Percentiles rank a stretch among this genome's conserved stretches.
Conservation (phyloP, 2,113 vertebrate genomes). For the Micromys minutus region DNA sequence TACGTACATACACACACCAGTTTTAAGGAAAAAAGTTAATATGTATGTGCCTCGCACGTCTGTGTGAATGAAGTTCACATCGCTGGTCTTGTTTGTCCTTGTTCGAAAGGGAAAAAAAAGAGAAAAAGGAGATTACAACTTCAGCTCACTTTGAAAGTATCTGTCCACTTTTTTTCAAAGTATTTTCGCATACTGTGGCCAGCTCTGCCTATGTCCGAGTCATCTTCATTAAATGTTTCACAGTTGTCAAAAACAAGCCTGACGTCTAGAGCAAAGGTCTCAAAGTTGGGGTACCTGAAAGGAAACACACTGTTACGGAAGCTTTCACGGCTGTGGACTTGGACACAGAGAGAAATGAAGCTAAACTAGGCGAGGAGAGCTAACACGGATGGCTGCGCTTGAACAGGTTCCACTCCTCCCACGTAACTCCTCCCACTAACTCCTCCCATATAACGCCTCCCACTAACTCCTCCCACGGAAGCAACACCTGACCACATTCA, state of each 20-base stretch:
- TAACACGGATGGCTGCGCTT: not conserved
- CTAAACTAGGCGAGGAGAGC: not conserved
- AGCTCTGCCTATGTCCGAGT: conserved; percentile 98
- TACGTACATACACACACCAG: not conserved
- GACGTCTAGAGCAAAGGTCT: conserved; percentile 97
- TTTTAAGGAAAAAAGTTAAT: conserved; percentile 81
- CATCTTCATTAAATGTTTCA: conserved; percentile 99
- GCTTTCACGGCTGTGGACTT: not conserved
- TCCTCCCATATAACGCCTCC: too few species aligned
- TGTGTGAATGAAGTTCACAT: conserved; percentile 88
- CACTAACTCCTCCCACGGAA: not conserved
- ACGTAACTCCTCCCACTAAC: too few species aligned
- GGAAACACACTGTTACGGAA: conserved; percentile 69
- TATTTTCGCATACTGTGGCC: conserved; percentile 99
- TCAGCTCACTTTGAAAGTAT: conserved; percentile 98
- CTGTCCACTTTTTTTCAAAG: conserved; percentile 99
- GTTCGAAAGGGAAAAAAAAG: conserved; percentile 75
- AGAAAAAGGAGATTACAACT: conserved; percentile 74
- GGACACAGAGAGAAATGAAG: conserved; percentile 11
- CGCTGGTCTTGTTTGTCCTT: conserved; percentile 88
- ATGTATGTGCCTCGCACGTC: conserved; percentile 86
- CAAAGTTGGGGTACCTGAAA: conserved; percentile 95
- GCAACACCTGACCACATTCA: not conserved
- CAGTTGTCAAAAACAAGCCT: conserved; percentile 99
- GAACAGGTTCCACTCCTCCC: too few species aligned